A percentile compares a stretch with the other conserved stretches of the same genome.
Evolutionary conservation across 2,888 invertebrate genomes (phyloP).

Genomic region (Tiliacea citrago): DNA sequence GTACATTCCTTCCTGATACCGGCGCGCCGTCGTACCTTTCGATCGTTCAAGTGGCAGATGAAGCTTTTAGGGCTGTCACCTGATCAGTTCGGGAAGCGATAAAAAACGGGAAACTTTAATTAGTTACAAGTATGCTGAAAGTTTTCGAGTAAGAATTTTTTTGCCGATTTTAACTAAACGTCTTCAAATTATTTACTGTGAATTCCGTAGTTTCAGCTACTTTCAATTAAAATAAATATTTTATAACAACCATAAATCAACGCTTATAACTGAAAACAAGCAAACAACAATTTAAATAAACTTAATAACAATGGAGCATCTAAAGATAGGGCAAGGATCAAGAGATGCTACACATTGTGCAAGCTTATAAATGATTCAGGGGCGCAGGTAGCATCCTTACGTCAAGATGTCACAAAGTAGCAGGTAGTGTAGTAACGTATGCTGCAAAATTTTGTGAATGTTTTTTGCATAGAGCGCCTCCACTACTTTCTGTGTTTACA

Average conservation of each 20-base stretch:
- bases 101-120: conserved; percentile 50
- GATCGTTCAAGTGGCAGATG: conserved; percentile 91
- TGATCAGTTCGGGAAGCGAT: conserved; percentile 70
- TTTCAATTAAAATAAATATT: not conserved
- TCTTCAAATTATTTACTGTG: not conserved
- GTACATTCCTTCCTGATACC: conserved; percentile 91
- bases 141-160: not conserved
- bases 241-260: not conserved
- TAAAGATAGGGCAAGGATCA: conserved; percentile 21
- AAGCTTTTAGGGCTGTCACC: conserved; percentile 89
- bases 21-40: conserved; percentile 90
- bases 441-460: conserved; percentile 84
- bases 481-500: conserved; percentile 78
- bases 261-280: not conserved
- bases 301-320: conserved; percentile 32
- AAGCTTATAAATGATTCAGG: conserved; percentile 72
- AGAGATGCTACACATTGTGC: conserved; percentile 39
- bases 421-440: conserved; percentile 87
- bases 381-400: conserved; percentile 80
- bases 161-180: not conserved
- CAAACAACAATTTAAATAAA: conserved; percentile 12
- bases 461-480: conserved; percentile 82
- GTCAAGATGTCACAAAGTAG: conserved; percentile 89
- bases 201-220: not conserved
- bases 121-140: conserved; percentile 26